Evolutionary conservation across 2,888 invertebrate genomes (phyloP).

Genomic region (Scotopteryx bipunctaria): DNA sequence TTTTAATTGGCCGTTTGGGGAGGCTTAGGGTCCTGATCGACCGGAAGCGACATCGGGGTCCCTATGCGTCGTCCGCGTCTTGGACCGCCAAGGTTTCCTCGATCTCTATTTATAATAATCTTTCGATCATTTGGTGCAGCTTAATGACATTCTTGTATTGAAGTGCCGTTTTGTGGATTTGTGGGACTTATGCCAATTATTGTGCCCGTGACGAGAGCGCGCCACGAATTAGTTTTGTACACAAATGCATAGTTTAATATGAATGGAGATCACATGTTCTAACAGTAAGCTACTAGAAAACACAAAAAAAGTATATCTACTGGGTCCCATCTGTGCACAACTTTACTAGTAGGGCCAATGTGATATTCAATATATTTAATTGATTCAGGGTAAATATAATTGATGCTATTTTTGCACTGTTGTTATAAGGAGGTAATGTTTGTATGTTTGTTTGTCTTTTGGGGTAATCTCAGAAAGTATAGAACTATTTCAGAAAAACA

Average conservation of each 20-base stretch:
- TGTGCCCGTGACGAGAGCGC: slow-evolving; percentile 71
- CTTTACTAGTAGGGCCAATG: not conserved
- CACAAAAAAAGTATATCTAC: not conserved
- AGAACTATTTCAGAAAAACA: too few relatives aligned
- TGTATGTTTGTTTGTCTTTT: too few relatives aligned
- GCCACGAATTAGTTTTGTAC: slow-evolving; percentile 63
- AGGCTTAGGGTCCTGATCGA: slow-evolving; percentile 48
- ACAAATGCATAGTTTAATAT: slow-evolving; percentile 55
- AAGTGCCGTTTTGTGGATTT: slow-evolving; percentile 74
- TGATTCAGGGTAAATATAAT: too few relatives aligned
- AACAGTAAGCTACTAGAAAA: slow-evolving; percentile 9
- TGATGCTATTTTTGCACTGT: too few relatives aligned
- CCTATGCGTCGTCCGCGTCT: slow-evolving; percentile 58
- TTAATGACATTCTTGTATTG: slow-evolving; percentile 81
- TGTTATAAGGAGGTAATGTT: too few relatives aligned
- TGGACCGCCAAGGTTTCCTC: slow-evolving; percentile 68
- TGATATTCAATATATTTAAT: too few relatives aligned
- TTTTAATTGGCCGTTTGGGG: slow-evolving; percentile 67
- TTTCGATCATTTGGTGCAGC: slow-evolving; percentile 75
- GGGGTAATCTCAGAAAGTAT: too few relatives aligned
- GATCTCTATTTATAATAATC: slow-evolving; percentile 80
- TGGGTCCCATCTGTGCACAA: not conserved
- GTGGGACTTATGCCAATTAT: slow-evolving; percentile 82
- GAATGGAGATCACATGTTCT: slow-evolving; percentile 44
- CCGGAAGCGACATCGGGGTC: slow-evolving; percentile 50